Conservation (phyloP, 1,140 invertebrate genomes). For the Pantala flavescens region DNA sequence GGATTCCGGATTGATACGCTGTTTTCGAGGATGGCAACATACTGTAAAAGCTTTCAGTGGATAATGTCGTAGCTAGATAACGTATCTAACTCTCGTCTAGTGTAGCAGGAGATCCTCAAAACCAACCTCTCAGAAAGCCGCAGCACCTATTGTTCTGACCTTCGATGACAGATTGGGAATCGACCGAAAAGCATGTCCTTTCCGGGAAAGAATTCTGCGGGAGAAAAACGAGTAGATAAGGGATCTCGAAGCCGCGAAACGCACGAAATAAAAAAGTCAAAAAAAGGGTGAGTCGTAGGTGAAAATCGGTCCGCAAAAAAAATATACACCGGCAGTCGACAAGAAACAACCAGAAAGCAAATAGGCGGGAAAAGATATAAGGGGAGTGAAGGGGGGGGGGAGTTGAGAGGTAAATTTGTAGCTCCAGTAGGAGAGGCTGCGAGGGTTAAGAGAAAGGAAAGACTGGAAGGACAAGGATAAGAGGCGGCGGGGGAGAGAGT, state of each 20-base stretch:
- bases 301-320: neutral
- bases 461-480: neutral
- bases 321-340: neutral
- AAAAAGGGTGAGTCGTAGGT: neutral
- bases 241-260: neutral
- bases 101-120: no score
- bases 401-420: neutral
- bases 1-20: no score
- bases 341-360: slow-evolving; percentile 6
- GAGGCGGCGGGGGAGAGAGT: neutral
- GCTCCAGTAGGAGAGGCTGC: neutral
- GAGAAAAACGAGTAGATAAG: neutral
- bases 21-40: no score
- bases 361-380: slow-evolving; percentile 2
- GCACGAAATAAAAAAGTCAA: neutral
- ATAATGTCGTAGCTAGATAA: no score
- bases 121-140: no score
- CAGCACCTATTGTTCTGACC: no score
- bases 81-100: no score
- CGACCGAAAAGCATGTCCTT: no score
- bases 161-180: no score
- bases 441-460: neutral
- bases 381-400: neutral
- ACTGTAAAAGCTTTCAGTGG: no score
- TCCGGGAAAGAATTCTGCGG: neutral